These are phyloP conservation scores for Zygothrica quintamaculata DNA, from an alignment of 2,888 invertebrate genomes.

Conservation along the genomic window DNA sequence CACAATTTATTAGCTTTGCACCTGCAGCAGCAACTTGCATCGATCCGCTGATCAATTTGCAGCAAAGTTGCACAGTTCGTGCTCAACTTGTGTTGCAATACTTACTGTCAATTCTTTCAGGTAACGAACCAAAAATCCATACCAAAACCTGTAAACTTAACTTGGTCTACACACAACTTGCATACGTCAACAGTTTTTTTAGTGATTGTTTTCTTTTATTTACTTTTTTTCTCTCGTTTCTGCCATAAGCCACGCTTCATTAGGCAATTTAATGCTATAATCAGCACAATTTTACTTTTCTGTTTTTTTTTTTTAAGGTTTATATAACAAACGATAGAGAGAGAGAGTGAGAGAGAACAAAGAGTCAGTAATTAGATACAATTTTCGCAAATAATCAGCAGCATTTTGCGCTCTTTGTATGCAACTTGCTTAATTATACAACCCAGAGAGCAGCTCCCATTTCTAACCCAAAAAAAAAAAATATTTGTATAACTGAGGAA, in stretches of 20 bases:
- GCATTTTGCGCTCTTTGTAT: conserved; percentile 41
- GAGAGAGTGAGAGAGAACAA: no score
- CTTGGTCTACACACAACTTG: conserved; percentile 16
- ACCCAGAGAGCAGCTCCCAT: conserved; percentile 31
- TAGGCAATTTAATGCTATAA: conserved; percentile 66
- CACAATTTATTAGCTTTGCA: conserved; percentile 59
- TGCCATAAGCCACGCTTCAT: conserved; percentile 70
- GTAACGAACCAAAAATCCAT: no score
- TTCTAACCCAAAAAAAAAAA: conserved; percentile 13
- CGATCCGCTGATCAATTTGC: conserved; percentile 49
- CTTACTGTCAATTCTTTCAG: conserved; percentile 2
- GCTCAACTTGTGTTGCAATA: conserved; percentile 50
- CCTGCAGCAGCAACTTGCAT: conserved; percentile 44
- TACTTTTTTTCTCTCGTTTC: no score
- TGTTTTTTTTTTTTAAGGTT: conserved; percentile 44
- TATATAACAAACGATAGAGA: conserved; percentile 57
- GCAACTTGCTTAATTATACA: conserved; percentile 11
- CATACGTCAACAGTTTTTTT: conserved; percentile 42
- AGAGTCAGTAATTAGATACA: conserved; percentile 27
- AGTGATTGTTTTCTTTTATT: no score
- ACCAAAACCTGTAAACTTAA: not conserved
- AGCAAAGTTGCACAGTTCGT: conserved; percentile 41
- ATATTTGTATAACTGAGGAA: conserved; percentile 44
- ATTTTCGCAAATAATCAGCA: conserved; percentile 57
- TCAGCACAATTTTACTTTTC: conserved; percentile 52